phyloP scores from a whole-genome alignment of 1,140 invertebrate genomes.

The Meloidogyne chitwoodi region DNA sequence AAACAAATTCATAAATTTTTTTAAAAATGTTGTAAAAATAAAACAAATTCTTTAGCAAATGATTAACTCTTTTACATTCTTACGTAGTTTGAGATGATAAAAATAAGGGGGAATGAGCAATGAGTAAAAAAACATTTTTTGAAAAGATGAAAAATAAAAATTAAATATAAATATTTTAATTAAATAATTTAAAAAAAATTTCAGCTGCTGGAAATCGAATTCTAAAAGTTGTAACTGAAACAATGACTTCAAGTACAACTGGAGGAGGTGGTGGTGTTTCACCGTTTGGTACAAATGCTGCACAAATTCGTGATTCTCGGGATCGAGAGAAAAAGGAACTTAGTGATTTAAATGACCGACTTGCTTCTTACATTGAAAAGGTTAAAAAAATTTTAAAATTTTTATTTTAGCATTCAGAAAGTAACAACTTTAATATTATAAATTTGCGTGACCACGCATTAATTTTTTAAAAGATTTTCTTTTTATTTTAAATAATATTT shows the following conservation, averaged over 20 bases:
- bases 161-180: too few species aligned
- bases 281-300: conserved; percentile 58
- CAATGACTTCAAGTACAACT: conserved; percentile 17
- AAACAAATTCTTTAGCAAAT: background rate
- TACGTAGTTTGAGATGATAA: background rate
- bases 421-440: too few species aligned
- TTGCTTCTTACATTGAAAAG: conserved; percentile 60
- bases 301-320: conserved; percentile 61
- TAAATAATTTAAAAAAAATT: background rate
- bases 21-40: background rate
- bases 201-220: conserved; percentile 38
- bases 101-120: background rate
- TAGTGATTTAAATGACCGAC: conserved; percentile 55
- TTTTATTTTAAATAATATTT: too few species aligned
- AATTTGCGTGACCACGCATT: too few species aligned
- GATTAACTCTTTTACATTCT: background rate
- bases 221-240: conserved; percentile 46
- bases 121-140: background rate
- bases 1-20: background rate
- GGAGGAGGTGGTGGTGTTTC: conserved; percentile 38
- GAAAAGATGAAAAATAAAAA: too few species aligned
- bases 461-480: too few species aligned
- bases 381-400: background rate
- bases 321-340: conserved; percentile 60
- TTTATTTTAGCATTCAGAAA: too few species aligned